Percentiles rank a stretch among this genome's conserved stretches.
Evolutionary conservation across 2,113 vertebrate species (phyloP).

Genomic region (Rhinogobius similis): DNA sequence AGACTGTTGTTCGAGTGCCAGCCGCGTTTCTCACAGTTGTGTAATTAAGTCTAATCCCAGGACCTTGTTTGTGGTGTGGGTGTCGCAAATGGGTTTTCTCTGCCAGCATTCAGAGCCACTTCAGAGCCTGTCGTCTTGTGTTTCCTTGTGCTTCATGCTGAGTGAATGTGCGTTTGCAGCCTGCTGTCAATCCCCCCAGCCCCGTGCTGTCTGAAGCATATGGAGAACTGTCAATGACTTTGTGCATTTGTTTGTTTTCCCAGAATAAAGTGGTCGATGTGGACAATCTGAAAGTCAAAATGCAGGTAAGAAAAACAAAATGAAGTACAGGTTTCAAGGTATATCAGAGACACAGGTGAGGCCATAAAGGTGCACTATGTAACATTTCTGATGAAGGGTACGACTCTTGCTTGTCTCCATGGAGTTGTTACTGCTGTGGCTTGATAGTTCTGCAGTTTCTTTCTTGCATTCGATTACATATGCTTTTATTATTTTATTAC

Average conservation of each 20-base stretch:
- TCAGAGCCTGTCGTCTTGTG: conserved; percentile 41
- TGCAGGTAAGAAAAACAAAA: conserved; percentile 70
- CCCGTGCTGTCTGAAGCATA: conserved; percentile 25
- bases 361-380: background rate
- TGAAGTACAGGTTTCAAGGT: background rate
- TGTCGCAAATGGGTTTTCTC: conserved; percentile 59
- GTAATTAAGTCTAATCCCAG: conserved; percentile 74
- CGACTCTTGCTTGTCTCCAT: background rate
- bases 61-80: conserved; percentile 65
- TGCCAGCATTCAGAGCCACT: conserved; percentile 57
- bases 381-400: background rate
- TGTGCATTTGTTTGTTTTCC: conserved; percentile 23
- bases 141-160: conserved; percentile 40
- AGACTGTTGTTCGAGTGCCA: conserved; percentile 68
- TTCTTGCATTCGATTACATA: background rate
- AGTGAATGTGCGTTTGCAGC: conserved; percentile 27
- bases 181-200: conserved; percentile 33
- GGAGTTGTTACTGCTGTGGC: background rate
- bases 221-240: conserved; percentile 31
- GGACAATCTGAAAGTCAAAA: conserved; percentile 91
- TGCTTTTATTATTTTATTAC: too few relatives aligned
- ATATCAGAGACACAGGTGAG: background rate
- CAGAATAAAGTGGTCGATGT: conserved; percentile 96
- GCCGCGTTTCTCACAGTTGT: conserved; percentile 62
- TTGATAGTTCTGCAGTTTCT: background rate